Base-by-base conservation (phyloP, 2,888 invertebrate species). In the Drosophila conformis region DNA sequence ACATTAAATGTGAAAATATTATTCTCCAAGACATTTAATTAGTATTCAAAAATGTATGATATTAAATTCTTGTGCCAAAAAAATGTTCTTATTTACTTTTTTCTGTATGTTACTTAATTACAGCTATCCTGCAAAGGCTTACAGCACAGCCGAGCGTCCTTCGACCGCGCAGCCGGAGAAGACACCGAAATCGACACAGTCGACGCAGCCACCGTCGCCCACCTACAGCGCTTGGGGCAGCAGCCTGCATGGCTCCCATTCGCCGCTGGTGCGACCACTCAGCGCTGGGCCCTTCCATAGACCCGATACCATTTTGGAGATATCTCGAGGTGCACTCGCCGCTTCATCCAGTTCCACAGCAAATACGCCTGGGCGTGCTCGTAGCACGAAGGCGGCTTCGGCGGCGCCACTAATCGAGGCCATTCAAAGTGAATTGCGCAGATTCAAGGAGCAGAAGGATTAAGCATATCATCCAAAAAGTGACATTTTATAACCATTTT, bases 341-440 rank as follows among this genome's bases (percentile, higher is more conserved):
- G 33, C 11, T 11, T 33, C 54, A 21, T 51, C 73, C 11, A 57
- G 52, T 13, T 75, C 76, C 42, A 92, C 77, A 3, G 31, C 61
- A 1, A 69, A 92, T 76, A 80, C 75, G 8, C 70, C 73, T 5
- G 69, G 63, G 11, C 67, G 52, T 21, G 38, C 25, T 4, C 78
- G 59, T 5, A 89, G 93, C 25, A 79, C 90, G n/a, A 94, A 94
- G 58, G 96, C 97, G 92, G 96, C 97, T 0, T 97, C 97, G 0
- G 97, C 97, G 0, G 95, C 97, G 18, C 97, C 97, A 0, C 94
- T 97, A 33, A 97, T 98, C 83, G 95, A 96, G 52, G 97, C 97
- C 76, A 97, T 98, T 90, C 97, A 97, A 92, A 95, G 95, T 73
- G 97, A 98, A 69, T 70, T 93, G 62, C 91, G 91, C 82, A 92